phyloP scores from a whole-genome alignment of 1,140 invertebrate species.

The Magallana gigas region DNA sequence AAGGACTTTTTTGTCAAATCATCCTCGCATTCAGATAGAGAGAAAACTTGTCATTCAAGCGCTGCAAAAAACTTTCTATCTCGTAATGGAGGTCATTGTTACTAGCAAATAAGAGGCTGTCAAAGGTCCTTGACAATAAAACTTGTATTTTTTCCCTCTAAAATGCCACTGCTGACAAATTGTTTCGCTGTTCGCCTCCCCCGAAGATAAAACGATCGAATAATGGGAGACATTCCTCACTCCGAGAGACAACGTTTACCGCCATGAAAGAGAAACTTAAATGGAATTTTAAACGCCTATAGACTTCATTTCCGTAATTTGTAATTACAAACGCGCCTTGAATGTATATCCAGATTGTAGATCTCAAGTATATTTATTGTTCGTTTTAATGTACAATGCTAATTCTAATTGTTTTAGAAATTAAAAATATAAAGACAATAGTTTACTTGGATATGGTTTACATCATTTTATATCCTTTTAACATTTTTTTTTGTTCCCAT shows the following conservation, averaged over 20 bases:
- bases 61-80: constrained; percentile 16
- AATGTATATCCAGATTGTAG: too few relatives aligned
- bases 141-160: constrained; percentile 4
- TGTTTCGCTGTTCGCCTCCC: constrained; percentile 25
- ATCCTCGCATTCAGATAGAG: neutral
- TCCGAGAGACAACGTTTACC: neutral
- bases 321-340: neutral
- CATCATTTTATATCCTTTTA: too few relatives aligned
- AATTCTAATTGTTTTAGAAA: too few relatives aligned
- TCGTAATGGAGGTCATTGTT: constrained; percentile 27
- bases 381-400: too few relatives aligned
- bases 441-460: too few relatives aligned
- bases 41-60: constrained; percentile 18
- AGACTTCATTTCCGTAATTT: neutral
- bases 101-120: constrained; percentile 6
- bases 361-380: too few relatives aligned
- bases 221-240: constrained; percentile 21
- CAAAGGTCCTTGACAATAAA: constrained; percentile 21
- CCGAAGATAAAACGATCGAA: constrained; percentile 7
- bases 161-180: constrained; percentile 27
- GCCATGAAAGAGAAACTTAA: neutral
- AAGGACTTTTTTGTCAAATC: constrained; percentile 4
- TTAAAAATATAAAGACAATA: too few relatives aligned
- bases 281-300: constrained; percentile 6
- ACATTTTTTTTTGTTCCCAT: too few relatives aligned